These are phyloP conservation scores for Brachypteracias leptosomus DNA, from an alignment of 2,113 vertebrate genomes.

Conservation along the genomic window DNA sequence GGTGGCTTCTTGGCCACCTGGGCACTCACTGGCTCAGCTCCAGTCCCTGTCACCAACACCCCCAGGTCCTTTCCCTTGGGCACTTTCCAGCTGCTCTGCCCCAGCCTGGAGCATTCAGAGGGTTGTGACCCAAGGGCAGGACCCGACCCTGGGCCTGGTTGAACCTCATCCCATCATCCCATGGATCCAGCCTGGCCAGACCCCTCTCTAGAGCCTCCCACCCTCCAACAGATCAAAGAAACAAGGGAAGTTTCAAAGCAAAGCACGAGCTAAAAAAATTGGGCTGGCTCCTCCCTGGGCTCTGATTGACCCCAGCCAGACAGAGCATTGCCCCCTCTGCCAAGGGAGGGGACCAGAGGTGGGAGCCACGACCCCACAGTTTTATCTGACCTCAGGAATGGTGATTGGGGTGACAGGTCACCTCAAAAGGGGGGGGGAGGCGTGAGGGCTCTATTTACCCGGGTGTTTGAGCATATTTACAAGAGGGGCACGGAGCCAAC, in stretches of 20 bases:
- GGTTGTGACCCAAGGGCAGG: too few relatives aligned
- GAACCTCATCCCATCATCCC: too few relatives aligned
- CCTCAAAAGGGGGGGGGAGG: fast-evolving
- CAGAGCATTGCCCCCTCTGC: background rate
- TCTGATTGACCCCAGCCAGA: fast-evolving
- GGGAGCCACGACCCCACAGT: fast-evolving
- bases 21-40: too few relatives aligned
- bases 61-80: too few relatives aligned
- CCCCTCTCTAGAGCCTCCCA: too few relatives aligned
- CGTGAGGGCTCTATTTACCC: background rate
- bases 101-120: too few relatives aligned
- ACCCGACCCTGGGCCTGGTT: too few relatives aligned
- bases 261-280: fast-evolving
- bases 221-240: too few relatives aligned
- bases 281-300: background rate
- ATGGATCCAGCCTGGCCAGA: too few relatives aligned
- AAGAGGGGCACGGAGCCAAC: fast-evolving
- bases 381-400: background rate
- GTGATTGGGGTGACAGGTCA: fast-evolving
- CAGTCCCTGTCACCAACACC: too few relatives aligned
- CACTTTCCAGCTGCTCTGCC: too few relatives aligned
- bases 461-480: fast-evolving
- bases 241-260: background rate
- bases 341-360: background rate
- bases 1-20: too few relatives aligned